Base-by-base conservation (phyloP, 2,797 vertebrate genomes). In the Eulemur mongoz region DNA sequence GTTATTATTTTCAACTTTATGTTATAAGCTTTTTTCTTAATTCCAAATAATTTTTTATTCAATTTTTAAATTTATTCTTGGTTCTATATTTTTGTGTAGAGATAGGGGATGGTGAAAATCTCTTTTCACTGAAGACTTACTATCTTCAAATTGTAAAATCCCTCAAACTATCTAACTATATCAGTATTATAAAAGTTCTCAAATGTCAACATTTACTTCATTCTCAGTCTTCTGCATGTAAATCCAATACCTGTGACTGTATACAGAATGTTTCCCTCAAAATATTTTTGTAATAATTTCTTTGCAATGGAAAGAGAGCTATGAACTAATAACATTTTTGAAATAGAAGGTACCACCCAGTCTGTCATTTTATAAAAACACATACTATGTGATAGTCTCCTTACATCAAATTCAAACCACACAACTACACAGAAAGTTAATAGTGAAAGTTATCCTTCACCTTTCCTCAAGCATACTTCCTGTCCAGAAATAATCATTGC, bases 351-450 rank as follows among this genome's bases (percentile, higher is more conserved):
- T 82, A 11, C 27, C 35, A 72, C 43, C 32, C 1, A 17, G 4
- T 84, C 43, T 4, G n/a, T 79, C 30, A 38, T 95, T 73, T 48
- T 88, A 52, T 54, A 27, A 75, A 86, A 84, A 59, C 20, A 63
- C 7, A 70, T 10, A 81, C 35, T 40, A 32, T 40, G 32, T 38
- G 69, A 45, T 83, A 45, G 73, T 70, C 63, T 73, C 92, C 23
- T 94, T 91, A 43, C 59, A 70, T 63, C 35, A 65, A 93, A 92
- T 90, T 78, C 20, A 65, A 93, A 89, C 18, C 78, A 54, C 80
- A 50, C 6, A 79, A 57, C n/a, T n/a, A n/a, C 40, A 35, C 8
- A 35, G n/a, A 72, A 75, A 72, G 22, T 45, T 75, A 80, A 61
- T 61, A 50, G 48, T 82, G 13, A 76, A 91, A 63, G 1, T 79